These are phyloP conservation scores for Leptinotarsa peninsularis DNA, from an alignment of 2,888 invertebrate species.

Conservation along the genomic window DNA sequence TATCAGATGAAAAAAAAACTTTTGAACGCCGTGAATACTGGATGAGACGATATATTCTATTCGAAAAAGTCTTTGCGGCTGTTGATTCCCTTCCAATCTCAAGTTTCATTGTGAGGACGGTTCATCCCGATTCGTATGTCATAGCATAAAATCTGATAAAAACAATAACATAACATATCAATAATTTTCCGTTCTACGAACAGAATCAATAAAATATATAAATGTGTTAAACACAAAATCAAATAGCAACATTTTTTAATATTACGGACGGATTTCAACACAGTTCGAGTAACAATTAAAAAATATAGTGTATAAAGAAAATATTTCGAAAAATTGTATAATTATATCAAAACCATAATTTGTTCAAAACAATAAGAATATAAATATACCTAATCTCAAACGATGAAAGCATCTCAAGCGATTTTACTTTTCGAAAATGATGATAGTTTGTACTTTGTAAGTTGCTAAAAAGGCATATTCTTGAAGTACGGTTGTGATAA, in stretches of 20 bases:
- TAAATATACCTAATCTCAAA: slow-evolving; percentile 24
- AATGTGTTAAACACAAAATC: slow-evolving; percentile 54
- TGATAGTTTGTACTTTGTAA: slow-evolving; percentile 41
- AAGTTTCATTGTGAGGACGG: slow-evolving; percentile 3
- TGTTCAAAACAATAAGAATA: neutral
- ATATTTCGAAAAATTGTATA: slow-evolving; percentile 20
- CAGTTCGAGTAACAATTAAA: slow-evolving; percentile 27
- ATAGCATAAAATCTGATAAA: slow-evolving; percentile 45
- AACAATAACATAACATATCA: slow-evolving; percentile 54
- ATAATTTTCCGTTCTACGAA: slow-evolving; percentile 51
- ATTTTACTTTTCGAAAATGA: slow-evolving; percentile 1
- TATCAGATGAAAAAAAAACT: neutral
- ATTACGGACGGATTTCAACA: slow-evolving; percentile 41
- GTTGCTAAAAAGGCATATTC: slow-evolving; percentile 33
- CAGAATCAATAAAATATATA: slow-evolving; percentile 56
- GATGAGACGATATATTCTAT: neutral
- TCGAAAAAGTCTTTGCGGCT: neutral
- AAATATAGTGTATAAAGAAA: slow-evolving; percentile 16
- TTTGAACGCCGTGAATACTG: neutral
- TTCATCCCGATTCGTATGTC: slow-evolving; percentile 15
- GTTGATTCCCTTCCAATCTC: slow-evolving; percentile 7
- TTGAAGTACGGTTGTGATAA: slow-evolving; percentile 28
- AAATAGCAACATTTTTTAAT: slow-evolving; percentile 44
- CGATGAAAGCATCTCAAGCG: slow-evolving; percentile 26
- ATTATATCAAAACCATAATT: slow-evolving; percentile 31